These are phyloP conservation scores for Callocephalon fimbriatum DNA, from an alignment of 2,113 vertebrate species.

Conservation along the genomic window DNA sequence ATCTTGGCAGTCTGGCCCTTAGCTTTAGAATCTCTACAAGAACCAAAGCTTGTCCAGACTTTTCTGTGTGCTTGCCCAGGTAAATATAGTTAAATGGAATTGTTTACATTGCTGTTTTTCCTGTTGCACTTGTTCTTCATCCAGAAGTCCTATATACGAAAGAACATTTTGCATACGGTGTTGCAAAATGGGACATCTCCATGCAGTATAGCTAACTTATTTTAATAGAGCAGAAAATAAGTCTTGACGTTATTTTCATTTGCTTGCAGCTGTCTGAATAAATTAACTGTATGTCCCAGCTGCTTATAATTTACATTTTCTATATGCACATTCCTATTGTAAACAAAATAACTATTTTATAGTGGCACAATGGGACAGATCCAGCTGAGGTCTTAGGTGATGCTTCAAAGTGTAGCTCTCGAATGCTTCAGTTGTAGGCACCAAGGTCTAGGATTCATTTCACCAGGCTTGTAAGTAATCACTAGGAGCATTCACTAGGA, in stretches of 20 bases:
- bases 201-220: neutral
- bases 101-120: slow-evolving; percentile 44
- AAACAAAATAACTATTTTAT: neutral
- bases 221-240: neutral
- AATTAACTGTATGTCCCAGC: neutral
- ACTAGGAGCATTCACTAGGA: neutral
- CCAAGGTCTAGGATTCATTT: neutral
- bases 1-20: neutral
- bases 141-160: neutral
- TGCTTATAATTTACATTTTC: neutral
- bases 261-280: neutral
- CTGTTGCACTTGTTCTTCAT: slow-evolving; percentile 32
- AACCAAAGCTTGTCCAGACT: slow-evolving; percentile 15
- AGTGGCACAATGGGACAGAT: neutral
- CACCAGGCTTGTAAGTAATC: neutral
- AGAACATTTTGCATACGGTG: neutral
- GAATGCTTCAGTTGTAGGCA: neutral
- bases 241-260: neutral
- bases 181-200: neutral
- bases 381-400: neutral
- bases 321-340: neutral
- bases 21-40: neutral
- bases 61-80: neutral
- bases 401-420: neutral
- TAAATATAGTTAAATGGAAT: neutral